These are phyloP conservation scores for Tetragonisca angustula DNA, from an alignment of 2,888 invertebrate genomes.

Conservation along the genomic window DNA sequence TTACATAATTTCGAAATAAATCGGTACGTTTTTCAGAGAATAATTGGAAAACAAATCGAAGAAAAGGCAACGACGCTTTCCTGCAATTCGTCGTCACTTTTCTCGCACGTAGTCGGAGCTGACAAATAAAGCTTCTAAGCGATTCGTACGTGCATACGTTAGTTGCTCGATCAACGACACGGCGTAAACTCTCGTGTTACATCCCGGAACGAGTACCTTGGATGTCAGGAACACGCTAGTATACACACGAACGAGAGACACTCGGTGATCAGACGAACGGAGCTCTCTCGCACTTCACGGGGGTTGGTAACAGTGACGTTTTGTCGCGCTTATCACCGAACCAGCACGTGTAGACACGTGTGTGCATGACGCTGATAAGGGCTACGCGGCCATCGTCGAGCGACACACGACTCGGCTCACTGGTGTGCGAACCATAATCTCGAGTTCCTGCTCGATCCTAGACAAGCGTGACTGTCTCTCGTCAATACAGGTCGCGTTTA, in stretches of 20 bases:
- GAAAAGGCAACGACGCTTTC: not conserved
- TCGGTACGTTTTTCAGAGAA: too few species aligned
- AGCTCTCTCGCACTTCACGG: slow-evolving; percentile 33
- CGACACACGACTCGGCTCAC: slow-evolving; percentile 35
- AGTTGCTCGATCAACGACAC: not conserved
- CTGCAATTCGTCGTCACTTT: not conserved
- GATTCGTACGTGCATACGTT: not conserved
- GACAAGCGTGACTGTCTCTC: slow-evolving; percentile 1
- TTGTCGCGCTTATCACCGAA: slow-evolving; percentile 63
- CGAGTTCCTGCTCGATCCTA: slow-evolving; percentile 34
- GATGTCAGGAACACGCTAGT: slow-evolving; percentile 49
- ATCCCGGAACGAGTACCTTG: slow-evolving; percentile 32
- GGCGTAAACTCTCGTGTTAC: slow-evolving; percentile 23
- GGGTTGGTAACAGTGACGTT: slow-evolving; percentile 54
- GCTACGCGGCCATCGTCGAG: slow-evolving; percentile 18
- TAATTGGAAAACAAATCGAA: not conserved
- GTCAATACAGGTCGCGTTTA: not conserved
- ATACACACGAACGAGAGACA: slow-evolving; percentile 37
- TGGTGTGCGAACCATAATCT: slow-evolving; percentile 52
- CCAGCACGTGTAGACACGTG: slow-evolving; percentile 58
- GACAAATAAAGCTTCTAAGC: not conserved
- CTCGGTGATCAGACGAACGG: slow-evolving; percentile 60
- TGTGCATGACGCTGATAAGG: slow-evolving; percentile 67
- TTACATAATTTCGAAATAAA: too few species aligned
- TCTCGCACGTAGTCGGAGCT: too few species aligned